phyloP scores from a whole-genome alignment of 53 echinoderm and acorn worm genomes.

The Arbacia lixula region DNA sequence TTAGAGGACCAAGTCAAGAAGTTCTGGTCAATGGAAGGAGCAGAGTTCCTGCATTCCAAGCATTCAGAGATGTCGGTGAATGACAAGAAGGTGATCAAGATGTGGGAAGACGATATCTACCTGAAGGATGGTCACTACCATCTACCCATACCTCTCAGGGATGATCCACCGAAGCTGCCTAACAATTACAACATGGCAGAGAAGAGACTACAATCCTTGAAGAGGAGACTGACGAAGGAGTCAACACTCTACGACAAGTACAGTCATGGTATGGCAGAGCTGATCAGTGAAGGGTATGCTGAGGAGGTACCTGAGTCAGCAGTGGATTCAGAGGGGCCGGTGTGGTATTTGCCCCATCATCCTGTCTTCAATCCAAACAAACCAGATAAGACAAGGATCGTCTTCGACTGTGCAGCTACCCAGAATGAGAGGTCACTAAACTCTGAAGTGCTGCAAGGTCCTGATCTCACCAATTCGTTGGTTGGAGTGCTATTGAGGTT shows the following conservation, averaged over 20 bases:
- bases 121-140: no score
- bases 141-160: conserved; percentile 19
- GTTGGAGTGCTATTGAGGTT: conserved; percentile 31
- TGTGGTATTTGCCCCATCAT: no score
- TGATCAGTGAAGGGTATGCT: no score
- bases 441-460: no score
- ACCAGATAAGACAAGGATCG: no score
- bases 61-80: conserved; percentile 21
- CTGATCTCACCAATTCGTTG: conserved; percentile 52
- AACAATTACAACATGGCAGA: conserved; percentile 4
- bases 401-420: no score
- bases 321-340: no score
- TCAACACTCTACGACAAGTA: conserved; percentile 3
- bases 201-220: conserved; percentile 13
- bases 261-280: no score
- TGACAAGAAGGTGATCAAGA: background rate
- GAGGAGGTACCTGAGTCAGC: no score
- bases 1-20: conserved; percentile 11
- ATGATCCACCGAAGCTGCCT: background rate
- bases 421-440: no score
- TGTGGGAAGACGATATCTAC: conserved; percentile 4
- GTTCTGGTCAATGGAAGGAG: conserved; percentile 15
- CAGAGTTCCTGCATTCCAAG: background rate
- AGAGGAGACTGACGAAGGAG: conserved; percentile 21
- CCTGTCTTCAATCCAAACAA: no score